Base-by-base conservation (phyloP, 2,888 invertebrate genomes). In the Nebria brevicollis region DNA sequence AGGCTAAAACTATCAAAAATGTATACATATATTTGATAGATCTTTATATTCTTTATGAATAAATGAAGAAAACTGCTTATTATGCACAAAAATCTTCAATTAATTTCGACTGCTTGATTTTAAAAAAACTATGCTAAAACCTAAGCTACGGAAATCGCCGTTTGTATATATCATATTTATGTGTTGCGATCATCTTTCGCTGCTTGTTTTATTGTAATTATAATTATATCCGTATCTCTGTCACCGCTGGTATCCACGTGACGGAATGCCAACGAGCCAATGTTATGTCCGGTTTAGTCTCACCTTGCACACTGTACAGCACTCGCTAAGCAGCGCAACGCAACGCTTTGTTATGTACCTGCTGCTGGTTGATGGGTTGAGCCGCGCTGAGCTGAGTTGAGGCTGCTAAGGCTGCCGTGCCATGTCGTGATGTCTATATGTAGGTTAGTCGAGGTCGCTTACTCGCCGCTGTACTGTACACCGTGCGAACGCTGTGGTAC, bases 401-500 rank as follows among this genome's bases (percentile, higher is more conserved):
- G 54, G 54, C 13, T 54, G 54, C 54, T 54, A 8, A 5, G 7
- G 54, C 7, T 54, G 54, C 54, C 13, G 13, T 54, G 54, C 13
- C 54, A 13, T 54, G 54, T 54, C 13, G 54, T 54, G 54, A 54
- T 54, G 54, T 54, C 11, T 54, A 54, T 75, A 85, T 85, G 82
- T 85, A 80, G 85, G 85, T 85, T 84, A 85, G 82, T 83, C 82
- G 85, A 85, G 85, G 85, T 85, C 85, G 83, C 84, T 84, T 82
- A 84, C 84, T 83, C 84, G 83, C 77, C 82, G 83, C 82, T 70
- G 82, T 79, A 70, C 70, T 10, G 11, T 25, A 70, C 70, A 70
- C 13, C 70, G 25, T 70, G 70, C 70, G 26, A 70, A 70, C 70
- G 70, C 25, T 70, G 70, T 34, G 70, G 70, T 70, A 11, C 70